A percentile compares a stretch with the other conserved stretches of the same genome.
These are phyloP conservation scores for Aporrectodea caliginosa DNA, from an alignment of 1,140 invertebrate species.

Conservation along the genomic window DNA sequence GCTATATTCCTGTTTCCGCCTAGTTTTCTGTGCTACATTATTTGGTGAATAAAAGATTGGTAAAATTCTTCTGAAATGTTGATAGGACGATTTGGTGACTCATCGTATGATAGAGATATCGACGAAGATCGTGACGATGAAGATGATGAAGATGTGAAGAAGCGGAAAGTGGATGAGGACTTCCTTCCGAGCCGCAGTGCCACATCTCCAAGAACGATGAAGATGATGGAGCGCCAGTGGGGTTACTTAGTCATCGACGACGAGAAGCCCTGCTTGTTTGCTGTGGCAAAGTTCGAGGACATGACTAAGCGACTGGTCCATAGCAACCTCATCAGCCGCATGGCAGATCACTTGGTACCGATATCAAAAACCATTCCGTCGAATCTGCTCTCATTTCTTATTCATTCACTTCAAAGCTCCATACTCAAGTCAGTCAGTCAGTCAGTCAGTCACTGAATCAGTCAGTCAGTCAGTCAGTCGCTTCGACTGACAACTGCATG, in stretches of 20 bases:
- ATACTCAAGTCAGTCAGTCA: too few relatives aligned
- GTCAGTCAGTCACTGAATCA: too few relatives aligned
- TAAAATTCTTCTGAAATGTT: too few relatives aligned
- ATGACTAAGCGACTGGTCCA: slow-evolving; percentile 78
- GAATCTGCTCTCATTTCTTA: too few relatives aligned
- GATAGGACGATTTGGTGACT: slow-evolving; percentile 71
- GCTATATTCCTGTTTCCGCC: too few relatives aligned
- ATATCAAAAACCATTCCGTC: too few relatives aligned
- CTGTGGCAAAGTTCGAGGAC: slow-evolving; percentile 75
- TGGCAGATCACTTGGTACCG: slow-evolving; percentile 76
- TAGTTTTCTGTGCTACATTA: too few relatives aligned
- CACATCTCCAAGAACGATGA: slow-evolving; percentile 67
- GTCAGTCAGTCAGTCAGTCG: too few relatives aligned
- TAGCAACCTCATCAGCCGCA: slow-evolving; percentile 77
- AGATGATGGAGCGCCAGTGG: slow-evolving; percentile 68
- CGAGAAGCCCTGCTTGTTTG: slow-evolving; percentile 79
- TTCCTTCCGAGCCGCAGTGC: slow-evolving; percentile 70
- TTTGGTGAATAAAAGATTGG: too few relatives aligned
- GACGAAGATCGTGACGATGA: neutral
- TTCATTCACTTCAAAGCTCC: too few relatives aligned
- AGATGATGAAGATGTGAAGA: slow-evolving; percentile 59
- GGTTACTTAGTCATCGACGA: slow-evolving; percentile 79
- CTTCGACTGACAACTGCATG: too few relatives aligned
- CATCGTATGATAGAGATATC: slow-evolving; percentile 65
- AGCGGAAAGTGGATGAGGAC: slow-evolving; percentile 52